These are phyloP conservation scores for Sinocyclocheilus grahami DNA, from an alignment of 2,113 vertebrate genomes.

Conservation along the genomic window DNA sequence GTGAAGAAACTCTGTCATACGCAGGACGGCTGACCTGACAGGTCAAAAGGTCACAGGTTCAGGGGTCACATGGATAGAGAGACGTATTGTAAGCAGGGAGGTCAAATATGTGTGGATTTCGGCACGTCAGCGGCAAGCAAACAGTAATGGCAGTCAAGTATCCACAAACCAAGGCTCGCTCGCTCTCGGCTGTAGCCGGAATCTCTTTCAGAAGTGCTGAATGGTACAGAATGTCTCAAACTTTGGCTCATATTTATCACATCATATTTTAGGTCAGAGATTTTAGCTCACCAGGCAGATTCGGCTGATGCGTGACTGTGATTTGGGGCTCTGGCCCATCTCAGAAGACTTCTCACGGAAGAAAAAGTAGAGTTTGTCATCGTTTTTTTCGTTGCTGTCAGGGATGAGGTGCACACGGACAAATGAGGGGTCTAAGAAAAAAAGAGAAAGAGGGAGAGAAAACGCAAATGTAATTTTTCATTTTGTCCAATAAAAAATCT, in stretches of 20 bases:
- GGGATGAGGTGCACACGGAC: slow-evolving; percentile 93
- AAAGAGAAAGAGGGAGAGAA: slow-evolving; percentile 45
- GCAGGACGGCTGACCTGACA: slow-evolving; percentile 51
- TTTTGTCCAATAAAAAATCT: background rate
- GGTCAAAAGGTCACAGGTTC: slow-evolving; percentile 63
- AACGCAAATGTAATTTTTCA: background rate
- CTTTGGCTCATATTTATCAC: background rate
- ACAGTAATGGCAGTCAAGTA: slow-evolving; percentile 46
- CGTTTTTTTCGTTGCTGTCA: slow-evolving; percentile 93
- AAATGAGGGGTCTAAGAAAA: slow-evolving; percentile 87
- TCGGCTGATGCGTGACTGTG: slow-evolving; percentile 93
- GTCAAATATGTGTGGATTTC: slow-evolving; percentile 74
- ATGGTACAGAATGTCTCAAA: background rate
- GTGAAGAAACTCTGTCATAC: slow-evolving; percentile 37
- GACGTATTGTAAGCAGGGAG: slow-evolving; percentile 67
- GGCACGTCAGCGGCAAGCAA: slow-evolving; percentile 67
- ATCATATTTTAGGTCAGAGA: background rate
- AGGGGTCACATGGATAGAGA: slow-evolving; percentile 67
- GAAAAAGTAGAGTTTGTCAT: slow-evolving; percentile 99
- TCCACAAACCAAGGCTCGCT: background rate
- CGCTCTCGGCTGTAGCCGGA: background rate
- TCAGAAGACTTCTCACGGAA: slow-evolving; percentile 94
- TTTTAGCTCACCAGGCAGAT: slow-evolving; percentile 89
- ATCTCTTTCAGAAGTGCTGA: background rate
- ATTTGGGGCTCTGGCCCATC: slow-evolving; percentile 87